Evolutionary conservation across 2,113 vertebrate genomes (phyloP).

Genomic region (Eira barbara): DNA sequence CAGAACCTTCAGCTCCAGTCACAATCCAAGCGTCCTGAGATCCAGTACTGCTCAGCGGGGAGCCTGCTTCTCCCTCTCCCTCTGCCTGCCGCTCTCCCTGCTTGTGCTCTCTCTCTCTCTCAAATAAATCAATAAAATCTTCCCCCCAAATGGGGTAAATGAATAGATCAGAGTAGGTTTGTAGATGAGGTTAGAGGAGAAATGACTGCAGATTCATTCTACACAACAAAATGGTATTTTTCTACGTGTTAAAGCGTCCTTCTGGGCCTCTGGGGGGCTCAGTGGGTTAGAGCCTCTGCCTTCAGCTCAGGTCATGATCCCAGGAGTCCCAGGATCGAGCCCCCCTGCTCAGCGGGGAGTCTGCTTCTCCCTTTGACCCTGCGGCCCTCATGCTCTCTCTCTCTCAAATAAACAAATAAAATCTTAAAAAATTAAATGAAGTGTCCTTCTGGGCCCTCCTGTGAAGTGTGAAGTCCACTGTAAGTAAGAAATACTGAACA

Average conservation of each 20-base stretch:
- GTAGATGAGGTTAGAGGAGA: background rate
- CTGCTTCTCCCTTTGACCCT: too few species aligned
- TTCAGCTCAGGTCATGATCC: too few species aligned
- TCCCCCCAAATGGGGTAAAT: background rate
- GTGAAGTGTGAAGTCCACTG: background rate
- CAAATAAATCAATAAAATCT: background rate
- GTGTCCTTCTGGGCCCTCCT: background rate
- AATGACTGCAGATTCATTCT: background rate
- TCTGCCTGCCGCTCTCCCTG: background rate
- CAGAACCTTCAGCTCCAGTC: background rate
- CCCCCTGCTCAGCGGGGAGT: too few species aligned
- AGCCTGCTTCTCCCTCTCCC: background rate
- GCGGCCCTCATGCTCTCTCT: too few species aligned
- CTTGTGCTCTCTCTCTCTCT: background rate
- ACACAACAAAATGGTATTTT: background rate
- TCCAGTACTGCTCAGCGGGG: fast-evolving
- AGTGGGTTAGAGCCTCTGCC: too few species aligned
- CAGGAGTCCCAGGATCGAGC: too few species aligned
- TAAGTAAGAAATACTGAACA: background rate
- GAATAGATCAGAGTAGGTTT: background rate
- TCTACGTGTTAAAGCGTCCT: background rate
- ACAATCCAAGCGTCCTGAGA: background rate
- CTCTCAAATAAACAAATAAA: too few species aligned
- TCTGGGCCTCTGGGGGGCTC: background rate
- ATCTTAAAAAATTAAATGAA: too few species aligned